Base-by-base conservation (phyloP, 2,113 vertebrate species). In the Condylura cristata region DNA sequence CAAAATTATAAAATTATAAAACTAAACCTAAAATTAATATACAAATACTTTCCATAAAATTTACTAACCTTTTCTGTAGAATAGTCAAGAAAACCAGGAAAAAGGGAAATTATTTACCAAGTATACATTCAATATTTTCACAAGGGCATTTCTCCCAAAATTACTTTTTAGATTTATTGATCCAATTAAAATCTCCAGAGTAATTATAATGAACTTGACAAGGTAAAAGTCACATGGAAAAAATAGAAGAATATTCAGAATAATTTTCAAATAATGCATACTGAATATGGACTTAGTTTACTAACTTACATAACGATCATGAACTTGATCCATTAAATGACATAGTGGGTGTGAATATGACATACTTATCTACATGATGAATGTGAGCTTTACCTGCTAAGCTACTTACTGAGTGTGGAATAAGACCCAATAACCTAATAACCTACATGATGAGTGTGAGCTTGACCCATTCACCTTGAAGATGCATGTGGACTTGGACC, bases 171-270 rank as follows among this genome's bases (percentile, higher is more conserved):
- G 56, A 92, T 68, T 90, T 17, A 75, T 26, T 92, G 7, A 5
- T 6, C 22, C 61, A 93, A 46, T 70, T 71, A 91, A 58, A 94
- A 80, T 17, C 8, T 6, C 22, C 63, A n/a, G 0, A 71, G 53
- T 83, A 90, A 87, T 80, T 63, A 79, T 71, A 46, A 34, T 44
- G 74, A 93, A 75, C 41, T 74, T 91, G 48, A 58, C 26, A 95
- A 90, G 70, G 16, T 86, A 68, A 7, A 90, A 61, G 53, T 86
- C 20, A 39, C 28, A 72, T 41, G 22, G 63, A 63, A 63, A 87
- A 80, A 92, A 53, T 28, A 74, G 13, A 84, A 41, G 4, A 84
- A 95, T 91, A 75, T 68, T 95, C 8, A 66, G 30, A 85, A 89
- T 84, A 84, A 84, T 71, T 91, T 95, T 84, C 28, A 85, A 85